Conservation (phyloP, 1,140 invertebrate species). For the Agrilus planipennis region DNA sequence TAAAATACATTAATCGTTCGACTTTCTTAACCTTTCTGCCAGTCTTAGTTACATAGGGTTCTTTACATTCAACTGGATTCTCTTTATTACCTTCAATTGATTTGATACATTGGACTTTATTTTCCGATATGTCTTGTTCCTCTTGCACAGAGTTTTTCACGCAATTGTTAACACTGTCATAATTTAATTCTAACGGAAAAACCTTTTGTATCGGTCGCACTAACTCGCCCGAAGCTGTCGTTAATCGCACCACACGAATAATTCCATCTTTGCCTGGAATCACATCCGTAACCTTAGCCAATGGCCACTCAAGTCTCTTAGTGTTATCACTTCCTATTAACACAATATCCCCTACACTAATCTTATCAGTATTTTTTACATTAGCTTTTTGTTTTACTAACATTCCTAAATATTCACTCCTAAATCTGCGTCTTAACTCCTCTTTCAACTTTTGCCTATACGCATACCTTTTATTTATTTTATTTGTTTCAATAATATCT, state of each 20-base stretch:
- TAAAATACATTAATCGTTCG: no score
- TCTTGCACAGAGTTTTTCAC: no score
- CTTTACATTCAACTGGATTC: no score
- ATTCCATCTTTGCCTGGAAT: slow-evolving; percentile 9
- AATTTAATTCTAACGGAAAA: slow-evolving; percentile 8
- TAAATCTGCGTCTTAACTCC: slow-evolving; percentile 7
- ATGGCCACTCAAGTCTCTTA: slow-evolving; percentile 7
- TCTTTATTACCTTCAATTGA: no score
- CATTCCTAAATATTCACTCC: slow-evolving; percentile 6
- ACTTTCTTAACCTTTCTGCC: no score
- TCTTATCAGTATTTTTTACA: neutral
- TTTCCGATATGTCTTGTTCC: no score
- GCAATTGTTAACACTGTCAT: no score
- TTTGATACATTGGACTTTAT: no score
- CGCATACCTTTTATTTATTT: slow-evolving; percentile 2
- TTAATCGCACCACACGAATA: slow-evolving; percentile 4
- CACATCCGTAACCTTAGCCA: slow-evolving; percentile 6
- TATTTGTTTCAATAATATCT: slow-evolving; percentile 5
- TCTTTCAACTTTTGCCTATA: slow-evolving; percentile 9
- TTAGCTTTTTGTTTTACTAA: slow-evolving; percentile 3
- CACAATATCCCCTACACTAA: slow-evolving; percentile 8
- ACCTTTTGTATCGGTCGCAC: slow-evolving; percentile 6
- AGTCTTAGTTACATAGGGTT: no score
- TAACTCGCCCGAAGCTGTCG: slow-evolving; percentile 3
- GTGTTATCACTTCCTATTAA: slow-evolving; percentile 7